These are phyloP conservation scores for Oryctolagus cuniculus DNA, from an alignment of 2,113 vertebrate species.

Conservation along the genomic window mOryCun1.1 NC_091434.1:52155001-52155500, in stretches of 20 bases:
- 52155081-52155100: slow-evolving; percentile 62
- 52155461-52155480: too few species aligned
- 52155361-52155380: background rate
- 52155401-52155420: background rate
- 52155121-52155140: slow-evolving; percentile 25
- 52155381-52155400: slow-evolving; percentile 19
- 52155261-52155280: slow-evolving; percentile 1
- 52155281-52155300: slow-evolving; percentile 17
- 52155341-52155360: slow-evolving; percentile 14
- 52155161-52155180: slow-evolving; percentile 42
- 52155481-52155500: too few species aligned
- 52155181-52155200: background rate
- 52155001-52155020: slow-evolving; percentile 41
- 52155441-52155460: too few species aligned
- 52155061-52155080: slow-evolving; percentile 32
- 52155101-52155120: background rate
- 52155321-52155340: slow-evolving; percentile 12
- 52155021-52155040: background rate
- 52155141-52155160: slow-evolving; percentile 53
- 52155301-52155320: background rate
- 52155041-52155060: slow-evolving; percentile 54
- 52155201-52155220: background rate
- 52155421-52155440: too few species aligned
- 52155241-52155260: background rate
- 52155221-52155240: background rate